Conservation (phyloP, 2,113 vertebrate genomes). For the Cyanistes caeruleus region DNA sequence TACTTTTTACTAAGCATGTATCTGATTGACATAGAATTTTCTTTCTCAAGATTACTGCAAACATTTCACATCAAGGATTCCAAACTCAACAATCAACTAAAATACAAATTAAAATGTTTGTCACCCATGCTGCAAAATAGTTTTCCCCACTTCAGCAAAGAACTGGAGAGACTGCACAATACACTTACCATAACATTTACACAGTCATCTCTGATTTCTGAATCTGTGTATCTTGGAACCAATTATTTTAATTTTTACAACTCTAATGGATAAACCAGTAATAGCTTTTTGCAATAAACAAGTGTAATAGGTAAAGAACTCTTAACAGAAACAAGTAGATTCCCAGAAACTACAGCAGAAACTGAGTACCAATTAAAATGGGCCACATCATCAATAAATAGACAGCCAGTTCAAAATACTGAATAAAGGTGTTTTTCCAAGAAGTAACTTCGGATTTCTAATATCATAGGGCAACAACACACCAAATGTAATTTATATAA, state of each 20-base stretch:
- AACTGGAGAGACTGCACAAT: background rate
- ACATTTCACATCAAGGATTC: background rate
- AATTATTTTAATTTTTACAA: background rate
- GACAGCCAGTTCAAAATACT: background rate
- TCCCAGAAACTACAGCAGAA: background rate
- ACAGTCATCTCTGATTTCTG: background rate
- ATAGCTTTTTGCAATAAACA: background rate
- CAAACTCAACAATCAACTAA: background rate
- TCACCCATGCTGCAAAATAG: background rate
- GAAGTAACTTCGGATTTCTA: background rate
- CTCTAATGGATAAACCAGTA: background rate
- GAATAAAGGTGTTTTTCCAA: background rate
- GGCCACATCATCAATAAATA: background rate
- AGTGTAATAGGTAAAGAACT: background rate
- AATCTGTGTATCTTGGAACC: background rate
- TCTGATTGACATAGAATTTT: background rate
- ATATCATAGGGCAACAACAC: background rate
- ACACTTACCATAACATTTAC: background rate
- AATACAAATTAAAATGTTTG: background rate
- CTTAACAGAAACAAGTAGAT: background rate
- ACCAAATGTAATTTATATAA: background rate
- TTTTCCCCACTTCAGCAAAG: background rate
- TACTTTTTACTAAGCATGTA: background rate
- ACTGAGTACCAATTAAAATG: background rate
- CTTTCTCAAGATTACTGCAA: background rate